Evolutionary conservation across 2,797 vertebrate species (phyloP).

Genomic region (Pseudochirops corinnae): DNA sequence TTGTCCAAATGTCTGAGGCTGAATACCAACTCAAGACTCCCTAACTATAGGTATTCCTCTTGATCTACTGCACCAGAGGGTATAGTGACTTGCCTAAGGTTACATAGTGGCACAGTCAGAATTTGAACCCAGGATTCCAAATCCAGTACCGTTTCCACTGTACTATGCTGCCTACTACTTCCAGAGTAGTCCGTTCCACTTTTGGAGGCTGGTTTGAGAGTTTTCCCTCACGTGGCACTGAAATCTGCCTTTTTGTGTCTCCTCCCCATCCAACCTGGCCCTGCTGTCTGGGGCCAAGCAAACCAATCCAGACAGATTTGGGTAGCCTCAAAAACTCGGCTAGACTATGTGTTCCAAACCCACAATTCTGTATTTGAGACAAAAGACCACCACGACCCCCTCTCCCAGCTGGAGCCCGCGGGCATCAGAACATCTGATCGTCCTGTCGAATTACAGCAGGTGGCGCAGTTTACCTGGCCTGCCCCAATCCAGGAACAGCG

Average conservation of each 20-base stretch:
- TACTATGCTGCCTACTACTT: not conserved
- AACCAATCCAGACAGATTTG: not conserved
- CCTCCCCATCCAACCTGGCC: not conserved
- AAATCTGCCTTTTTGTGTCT: not conserved
- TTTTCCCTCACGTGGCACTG: not conserved
- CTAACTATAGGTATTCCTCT: not conserved
- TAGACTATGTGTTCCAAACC: not conserved
- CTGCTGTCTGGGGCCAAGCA: not conserved
- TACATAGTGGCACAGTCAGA: not conserved
- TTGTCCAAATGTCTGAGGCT: not conserved
- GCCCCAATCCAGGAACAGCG: constrained; percentile 87
- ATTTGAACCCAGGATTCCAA: not conserved
- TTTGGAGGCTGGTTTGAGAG: not conserved
- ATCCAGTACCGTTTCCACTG: not conserved
- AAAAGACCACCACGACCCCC: not conserved
- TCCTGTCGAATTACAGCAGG: constrained; percentile 84
- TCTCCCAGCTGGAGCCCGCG: not conserved
- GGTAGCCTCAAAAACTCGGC: not conserved
- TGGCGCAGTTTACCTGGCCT: constrained; percentile 91
- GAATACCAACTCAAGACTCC: not conserved
- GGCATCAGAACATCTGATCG: constrained; percentile 12
- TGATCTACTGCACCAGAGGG: not conserved
- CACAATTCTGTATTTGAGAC: not conserved
- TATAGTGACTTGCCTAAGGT: not conserved
- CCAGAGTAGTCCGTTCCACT: not conserved